Conservation (phyloP, 2,113 vertebrate species). For the Numenius arquata region DNA sequence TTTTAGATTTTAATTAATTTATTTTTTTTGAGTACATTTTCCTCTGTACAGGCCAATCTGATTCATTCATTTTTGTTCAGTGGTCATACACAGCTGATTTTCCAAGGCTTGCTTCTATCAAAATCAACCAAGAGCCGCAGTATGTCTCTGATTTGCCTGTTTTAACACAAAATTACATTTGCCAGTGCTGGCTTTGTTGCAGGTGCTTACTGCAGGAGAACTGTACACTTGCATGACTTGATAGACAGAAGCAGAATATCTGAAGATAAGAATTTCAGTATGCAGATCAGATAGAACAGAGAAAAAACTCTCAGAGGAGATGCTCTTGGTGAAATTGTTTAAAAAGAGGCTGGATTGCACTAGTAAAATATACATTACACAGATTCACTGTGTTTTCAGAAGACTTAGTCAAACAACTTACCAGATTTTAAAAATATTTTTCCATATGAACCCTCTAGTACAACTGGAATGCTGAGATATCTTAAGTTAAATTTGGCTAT, state of each 20-base stretch:
- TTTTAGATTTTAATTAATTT: neutral
- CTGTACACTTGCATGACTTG: neutral
- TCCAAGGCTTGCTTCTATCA: neutral
- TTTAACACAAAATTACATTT: neutral
- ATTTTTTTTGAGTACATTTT: neutral
- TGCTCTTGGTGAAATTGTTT: neutral
- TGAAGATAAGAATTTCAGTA: neutral
- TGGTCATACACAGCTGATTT: neutral
- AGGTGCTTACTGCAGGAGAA: neutral
- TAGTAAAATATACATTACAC: neutral
- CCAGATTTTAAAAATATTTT: neutral
- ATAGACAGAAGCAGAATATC: neutral
- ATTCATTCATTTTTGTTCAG: neutral
- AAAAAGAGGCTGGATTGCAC: neutral
- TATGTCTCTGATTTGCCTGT: neutral
- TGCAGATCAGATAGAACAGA: neutral
- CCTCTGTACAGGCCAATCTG: neutral
- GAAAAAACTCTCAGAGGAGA: neutral
- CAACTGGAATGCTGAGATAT: neutral
- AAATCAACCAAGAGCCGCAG: neutral
- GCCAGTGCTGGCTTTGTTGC: neutral
- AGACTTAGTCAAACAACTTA: neutral
- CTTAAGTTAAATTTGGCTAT: neutral
- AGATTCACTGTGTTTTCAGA: neutral
- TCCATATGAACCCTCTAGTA: neutral